Evolutionary conservation across 2,797 vertebrate species (phyloP), one percentile per base, ranked within the genome.

Genomic region (Masticophis lateralis): DNA sequence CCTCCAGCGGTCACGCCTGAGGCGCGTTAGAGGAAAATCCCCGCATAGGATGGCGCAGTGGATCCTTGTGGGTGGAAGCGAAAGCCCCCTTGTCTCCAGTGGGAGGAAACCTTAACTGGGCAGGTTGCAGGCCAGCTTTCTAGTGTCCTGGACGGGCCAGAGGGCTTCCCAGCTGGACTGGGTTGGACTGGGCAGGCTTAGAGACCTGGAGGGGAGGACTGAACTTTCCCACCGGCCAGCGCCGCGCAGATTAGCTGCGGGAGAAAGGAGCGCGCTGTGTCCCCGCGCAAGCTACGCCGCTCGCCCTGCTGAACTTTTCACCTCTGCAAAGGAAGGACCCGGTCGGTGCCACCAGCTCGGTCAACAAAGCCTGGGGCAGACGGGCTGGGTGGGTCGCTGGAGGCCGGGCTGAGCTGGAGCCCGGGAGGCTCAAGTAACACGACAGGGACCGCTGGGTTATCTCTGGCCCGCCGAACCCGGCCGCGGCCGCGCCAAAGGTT

Each of bases 401-500:
- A n/a, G 66, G 89, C 16, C 25, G 27, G n/a, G 74, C 69, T 4
- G 10, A 11, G 43, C 27, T 47, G 11, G 90, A 90, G 13, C 90
- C 95, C 61, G 87, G 92, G 93, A 93, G 94, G 90, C 94, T 86
- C 83, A 6, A 93, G 69, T 92, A 94, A 93, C 61, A 53, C 83
- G 93, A 94, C 95, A 95, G 96, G 96, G 95, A 13, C 93, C 90
- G 94, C 95, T 97, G 93, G 90, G 95, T 95, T 96, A 97, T 96
- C 96, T 25, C 25, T 93, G 94, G 94, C 92, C 93, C 90, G 91
- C 4, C 91, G 18, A 47, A 88, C n/a, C 11, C 37, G 63, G 5
- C 37, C 43, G 94, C 90, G 94, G 3, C 93, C 55, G 94, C 88
- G 95, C 93, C 93, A 93, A 94, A 95, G 96, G 97, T 97, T 97